These are phyloP conservation scores for Argya squamiceps DNA, from an alignment of 2,797 vertebrate genomes.

Conservation along the genomic window DNA sequence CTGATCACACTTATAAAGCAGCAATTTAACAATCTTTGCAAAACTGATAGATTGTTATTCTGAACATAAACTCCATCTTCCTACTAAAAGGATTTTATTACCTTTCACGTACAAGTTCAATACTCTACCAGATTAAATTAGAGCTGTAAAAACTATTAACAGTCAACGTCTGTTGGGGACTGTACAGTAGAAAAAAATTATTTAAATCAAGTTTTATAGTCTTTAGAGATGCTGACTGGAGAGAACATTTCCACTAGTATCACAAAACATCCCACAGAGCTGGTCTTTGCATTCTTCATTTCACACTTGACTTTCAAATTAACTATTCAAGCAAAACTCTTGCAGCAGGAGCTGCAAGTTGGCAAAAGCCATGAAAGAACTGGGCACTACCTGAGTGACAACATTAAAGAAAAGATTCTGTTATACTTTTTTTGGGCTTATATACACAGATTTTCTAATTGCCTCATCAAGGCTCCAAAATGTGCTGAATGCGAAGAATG, in stretches of 20 bases:
- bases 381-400: background rate
- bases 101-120: constrained; percentile 48
- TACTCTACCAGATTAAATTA: constrained; percentile 66
- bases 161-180: background rate
- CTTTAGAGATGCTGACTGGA: constrained; percentile 45
- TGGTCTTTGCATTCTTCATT: background rate
- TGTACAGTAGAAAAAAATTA: constrained; percentile 30
- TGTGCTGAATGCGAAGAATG: background rate
- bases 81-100: constrained; percentile 69
- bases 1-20: background rate
- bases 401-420: background rate
- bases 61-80: constrained; percentile 68
- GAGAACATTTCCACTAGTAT: constrained; percentile 19
- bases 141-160: constrained; percentile 55
- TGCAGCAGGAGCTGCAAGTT: background rate
- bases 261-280: constrained; percentile 24
- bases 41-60: constrained; percentile 67
- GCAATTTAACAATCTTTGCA: constrained; percentile 53
- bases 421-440: background rate
- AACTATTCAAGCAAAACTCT: constrained; percentile 12
- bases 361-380: background rate
- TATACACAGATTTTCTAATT: background rate
- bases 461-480: constrained; percentile 24
- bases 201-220: constrained; percentile 22
- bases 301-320: constrained; percentile 19